Percentiles rank a stretch among this genome's conserved stretches.
These are phyloP conservation scores for Cyprinella venusta DNA, from an alignment of 2,797 vertebrate genomes.

Conservation along the genomic window DNA sequence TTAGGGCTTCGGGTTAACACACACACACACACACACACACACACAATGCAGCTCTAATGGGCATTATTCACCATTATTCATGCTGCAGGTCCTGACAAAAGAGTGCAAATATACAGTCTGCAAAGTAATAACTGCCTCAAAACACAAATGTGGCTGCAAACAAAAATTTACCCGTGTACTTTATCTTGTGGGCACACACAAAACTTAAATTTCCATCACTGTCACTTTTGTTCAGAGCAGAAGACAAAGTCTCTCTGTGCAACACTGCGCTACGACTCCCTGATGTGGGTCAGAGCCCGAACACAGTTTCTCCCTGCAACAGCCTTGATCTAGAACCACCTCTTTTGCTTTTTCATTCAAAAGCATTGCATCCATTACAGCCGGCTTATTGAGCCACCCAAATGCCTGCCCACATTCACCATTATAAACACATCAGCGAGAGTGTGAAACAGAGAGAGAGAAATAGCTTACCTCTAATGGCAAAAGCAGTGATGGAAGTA, in stretches of 20 bases:
- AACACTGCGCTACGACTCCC: slow-evolving; percentile 1
- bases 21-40: background rate
- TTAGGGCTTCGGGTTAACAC: slow-evolving; percentile 11
- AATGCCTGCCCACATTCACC: slow-evolving; percentile 30
- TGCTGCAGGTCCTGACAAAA: slow-evolving; percentile 2
- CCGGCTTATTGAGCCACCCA: slow-evolving; percentile 4
- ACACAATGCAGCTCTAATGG: background rate
- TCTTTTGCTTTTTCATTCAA: slow-evolving; percentile 14
- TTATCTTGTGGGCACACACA: background rate
- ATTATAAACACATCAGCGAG: slow-evolving; percentile 28
- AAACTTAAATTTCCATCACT: slow-evolving; percentile 26
- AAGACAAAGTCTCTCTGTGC: slow-evolving; percentile 1
- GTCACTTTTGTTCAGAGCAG: slow-evolving; percentile 4
- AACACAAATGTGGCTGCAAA: background rate
- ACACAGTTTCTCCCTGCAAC: slow-evolving; percentile 5
- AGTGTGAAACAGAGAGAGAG: slow-evolving; percentile 20
- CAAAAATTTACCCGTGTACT: background rate
- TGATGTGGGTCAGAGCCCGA: slow-evolving; percentile 36
- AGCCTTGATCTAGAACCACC: slow-evolving; percentile 23
- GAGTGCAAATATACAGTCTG: background rate
- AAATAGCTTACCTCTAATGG: slow-evolving; percentile 44
- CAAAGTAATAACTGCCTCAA: background rate
- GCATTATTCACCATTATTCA: slow-evolving; percentile 1
- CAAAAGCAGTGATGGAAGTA: slow-evolving; percentile 26
- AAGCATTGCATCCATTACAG: slow-evolving; percentile 31